phyloP scores from a whole-genome alignment of 64 coral and sea anemone genomes.

The Actinia equina region DNA sequence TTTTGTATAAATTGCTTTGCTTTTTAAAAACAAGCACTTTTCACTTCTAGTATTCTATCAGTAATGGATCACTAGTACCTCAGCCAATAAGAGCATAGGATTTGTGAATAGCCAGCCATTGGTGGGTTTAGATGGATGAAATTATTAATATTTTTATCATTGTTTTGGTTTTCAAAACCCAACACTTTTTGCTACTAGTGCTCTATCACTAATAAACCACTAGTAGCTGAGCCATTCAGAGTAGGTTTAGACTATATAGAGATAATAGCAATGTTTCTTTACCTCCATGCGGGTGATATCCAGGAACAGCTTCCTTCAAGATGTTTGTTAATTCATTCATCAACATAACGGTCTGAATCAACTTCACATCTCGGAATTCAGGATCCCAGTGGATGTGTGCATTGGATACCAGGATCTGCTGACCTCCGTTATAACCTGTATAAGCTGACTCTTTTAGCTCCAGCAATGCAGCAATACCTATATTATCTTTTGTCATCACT shows the following conservation, averaged over 20 bases:
- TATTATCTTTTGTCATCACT: conserved; percentile 99
- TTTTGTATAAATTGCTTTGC: too few species aligned
- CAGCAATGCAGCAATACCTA: conserved; percentile 87
- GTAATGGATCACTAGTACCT: too few species aligned
- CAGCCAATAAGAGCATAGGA: too few species aligned
- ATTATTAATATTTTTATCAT: too few species aligned
- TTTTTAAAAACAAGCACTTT: too few species aligned
- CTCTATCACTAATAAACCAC: too few species aligned
- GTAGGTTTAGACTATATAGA: not conserved
- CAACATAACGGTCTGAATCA: conserved; percentile 93
- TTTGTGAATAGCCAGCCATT: too few species aligned
- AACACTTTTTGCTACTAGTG: too few species aligned
- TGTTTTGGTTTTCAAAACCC: too few species aligned
- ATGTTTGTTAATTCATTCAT: conserved; percentile 95
- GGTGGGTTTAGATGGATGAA: too few species aligned
- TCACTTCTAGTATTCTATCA: too few species aligned
- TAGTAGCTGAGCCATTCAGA: not conserved
- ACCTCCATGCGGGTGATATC: conserved; percentile 88
- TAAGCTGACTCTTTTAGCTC: conserved; percentile 80
- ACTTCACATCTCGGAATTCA: conserved; percentile 90
- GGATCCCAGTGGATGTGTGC: conserved; percentile 99
- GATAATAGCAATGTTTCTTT: not conserved
- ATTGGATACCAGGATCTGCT: conserved; percentile 98
- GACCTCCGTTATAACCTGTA: conserved; percentile 42
- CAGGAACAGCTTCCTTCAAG: conserved; percentile 74